A percentile compares a stretch with the other conserved stretches of the same genome.
phyloP scores from a whole-genome alignment of 2,113 vertebrate genomes.

The Mellivora capensis region DNA sequence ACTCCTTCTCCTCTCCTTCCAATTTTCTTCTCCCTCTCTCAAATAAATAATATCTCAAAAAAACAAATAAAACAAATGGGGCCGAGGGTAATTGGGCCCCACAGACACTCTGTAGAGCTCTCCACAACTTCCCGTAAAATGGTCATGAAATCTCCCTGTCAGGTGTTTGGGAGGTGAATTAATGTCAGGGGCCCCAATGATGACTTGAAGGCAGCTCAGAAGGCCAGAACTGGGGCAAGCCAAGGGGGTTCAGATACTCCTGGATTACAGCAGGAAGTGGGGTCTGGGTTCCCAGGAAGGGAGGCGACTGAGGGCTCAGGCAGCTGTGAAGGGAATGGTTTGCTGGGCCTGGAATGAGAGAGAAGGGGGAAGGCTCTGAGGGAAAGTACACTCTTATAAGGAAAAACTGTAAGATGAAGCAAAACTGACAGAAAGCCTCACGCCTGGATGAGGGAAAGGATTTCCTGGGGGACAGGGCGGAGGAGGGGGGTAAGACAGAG shows the following conservation, averaged over 20 bases:
- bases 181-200: background rate
- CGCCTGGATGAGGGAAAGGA: background rate
- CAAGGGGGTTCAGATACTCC: background rate
- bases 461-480: background rate
- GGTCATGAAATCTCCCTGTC: background rate
- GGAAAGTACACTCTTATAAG: background rate
- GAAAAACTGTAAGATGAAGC: background rate
- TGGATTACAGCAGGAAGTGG: background rate
- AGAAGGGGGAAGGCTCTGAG: background rate
- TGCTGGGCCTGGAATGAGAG: background rate
- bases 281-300: background rate
- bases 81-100: background rate
- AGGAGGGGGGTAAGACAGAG: background rate
- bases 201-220: background rate
- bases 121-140: background rate
- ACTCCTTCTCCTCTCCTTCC: background rate
- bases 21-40: background rate
- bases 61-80: background rate
- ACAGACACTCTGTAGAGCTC: background rate
- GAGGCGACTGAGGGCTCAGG: accelerated
- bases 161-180: background rate
- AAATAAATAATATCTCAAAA: background rate
- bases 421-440: background rate
- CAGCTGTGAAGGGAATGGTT: background rate
- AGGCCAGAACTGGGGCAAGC: background rate